Conservation (phyloP, 2,888 invertebrate species). For the Torymus aiolomorphi region DNA sequence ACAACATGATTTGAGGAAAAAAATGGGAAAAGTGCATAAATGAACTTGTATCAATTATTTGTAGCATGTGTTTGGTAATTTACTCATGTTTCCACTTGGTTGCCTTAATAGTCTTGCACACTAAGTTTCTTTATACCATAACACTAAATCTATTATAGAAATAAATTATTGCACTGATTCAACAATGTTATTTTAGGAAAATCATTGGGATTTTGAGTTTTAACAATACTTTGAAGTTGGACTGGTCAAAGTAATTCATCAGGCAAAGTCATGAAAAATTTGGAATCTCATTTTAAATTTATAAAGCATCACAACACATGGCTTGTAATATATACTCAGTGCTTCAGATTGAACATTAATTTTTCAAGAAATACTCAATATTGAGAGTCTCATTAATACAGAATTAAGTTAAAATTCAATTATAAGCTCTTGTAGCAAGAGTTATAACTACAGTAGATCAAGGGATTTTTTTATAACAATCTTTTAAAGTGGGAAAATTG, state of each 20-base stretch:
- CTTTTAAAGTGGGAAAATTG: too few relatives aligned
- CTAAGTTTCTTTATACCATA: background rate
- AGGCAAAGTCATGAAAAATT: background rate
- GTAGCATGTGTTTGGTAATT: too few relatives aligned
- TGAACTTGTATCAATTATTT: too few relatives aligned
- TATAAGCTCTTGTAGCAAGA: too few relatives aligned
- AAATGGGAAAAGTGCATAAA: too few relatives aligned
- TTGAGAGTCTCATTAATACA: too few relatives aligned
- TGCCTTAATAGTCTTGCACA: background rate
- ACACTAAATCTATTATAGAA: background rate
- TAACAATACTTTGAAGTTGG: background rate
- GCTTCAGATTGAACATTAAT: background rate
- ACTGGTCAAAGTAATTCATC: constrained; percentile 11
- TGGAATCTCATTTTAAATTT: constrained; percentile 7
- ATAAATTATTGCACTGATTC: constrained; percentile 6
- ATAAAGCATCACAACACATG: constrained; percentile 3
- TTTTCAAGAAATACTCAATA: too few relatives aligned
- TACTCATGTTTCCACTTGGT: too few relatives aligned
- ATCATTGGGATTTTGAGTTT: background rate
- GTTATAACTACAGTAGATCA: too few relatives aligned
- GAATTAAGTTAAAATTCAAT: too few relatives aligned
- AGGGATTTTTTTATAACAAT: too few relatives aligned
- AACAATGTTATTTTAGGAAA: constrained; percentile 16
- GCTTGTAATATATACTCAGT: background rate
- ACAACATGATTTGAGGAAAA: too few relatives aligned